Evolutionary conservation across 2,797 vertebrate species (phyloP), one percentile per base, ranked within the genome.

Genomic region (Monodelphis domestica): DNA sequence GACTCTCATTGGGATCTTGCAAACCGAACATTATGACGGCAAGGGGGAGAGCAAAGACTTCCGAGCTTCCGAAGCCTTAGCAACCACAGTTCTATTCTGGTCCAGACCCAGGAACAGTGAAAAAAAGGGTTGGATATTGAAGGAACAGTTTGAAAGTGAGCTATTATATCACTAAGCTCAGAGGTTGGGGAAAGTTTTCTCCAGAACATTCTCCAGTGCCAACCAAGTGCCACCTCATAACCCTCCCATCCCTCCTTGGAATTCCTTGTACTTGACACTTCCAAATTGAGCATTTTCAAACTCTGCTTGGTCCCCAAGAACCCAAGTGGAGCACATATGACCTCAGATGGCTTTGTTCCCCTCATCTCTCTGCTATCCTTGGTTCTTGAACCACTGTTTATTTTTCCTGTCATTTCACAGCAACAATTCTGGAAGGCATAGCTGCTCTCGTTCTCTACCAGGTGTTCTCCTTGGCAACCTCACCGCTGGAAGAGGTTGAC

Each of bases 381-480:
- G 11, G 95, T 88, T 3, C 92, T 87, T 91, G 21, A 30, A 87
- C 63, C 87, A 84, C 78, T 95, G 70, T 92, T 91, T 94, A 90
- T 95, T 96, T 96, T 90, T 93, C 57, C 33, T 10, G 92, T 96
- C 92, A 92, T 95, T 97, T 97, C 0, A 0, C 95, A 96, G 11
- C 70, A 94, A 78, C 50, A 59, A 5, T 97, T 97, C 96, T 98
- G 97, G 97, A 98, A 98, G 96, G 97, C 97, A 93, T 94, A 98
- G 93, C 87, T 14, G 95, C 45, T 96, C 93, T 95, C 87, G 4
- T 87, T 70, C 91, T 95, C 94, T 97, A 24, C 91, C 97, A 98
- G 97, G 97, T 98, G 97, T 95, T 95, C 38, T 2, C 87, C 92
- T 95, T 98, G 97, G 96, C 94, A 0, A 59, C 91, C 88, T 96